Percentiles rank a stretch among this genome's conserved stretches.
phyloP scores from a whole-genome alignment of 2,113 vertebrate species.

The Atrichornis clamosus region DNA sequence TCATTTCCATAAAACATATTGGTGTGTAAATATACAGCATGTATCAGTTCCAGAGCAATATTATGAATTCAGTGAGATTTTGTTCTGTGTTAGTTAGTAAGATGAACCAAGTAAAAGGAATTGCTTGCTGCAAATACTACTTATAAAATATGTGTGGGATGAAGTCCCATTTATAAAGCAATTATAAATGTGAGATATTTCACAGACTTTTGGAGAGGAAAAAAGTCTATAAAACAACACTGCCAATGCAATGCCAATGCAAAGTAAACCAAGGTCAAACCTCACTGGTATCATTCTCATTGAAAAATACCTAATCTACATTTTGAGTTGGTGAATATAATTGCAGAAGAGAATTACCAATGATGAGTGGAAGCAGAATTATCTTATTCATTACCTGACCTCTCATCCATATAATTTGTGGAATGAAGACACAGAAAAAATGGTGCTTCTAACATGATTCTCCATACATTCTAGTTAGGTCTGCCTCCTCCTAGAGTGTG shows the following conservation, averaged over 20 bases:
- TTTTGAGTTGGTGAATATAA: conserved; percentile 8
- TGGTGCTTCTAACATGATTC: not conserved
- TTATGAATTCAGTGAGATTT: conserved; percentile 62
- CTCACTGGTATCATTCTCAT: not conserved
- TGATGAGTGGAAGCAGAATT: not conserved
- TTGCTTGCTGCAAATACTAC: conserved; percentile 34
- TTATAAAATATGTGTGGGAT: conserved; percentile 53
- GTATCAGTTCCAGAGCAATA: conserved; percentile 46
- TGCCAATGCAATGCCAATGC: not conserved
- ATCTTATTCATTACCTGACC: not conserved
- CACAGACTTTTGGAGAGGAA: not conserved
- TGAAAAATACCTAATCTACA: not conserved
- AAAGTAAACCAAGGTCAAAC: conserved; percentile 36
- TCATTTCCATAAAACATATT: conserved; percentile 69
- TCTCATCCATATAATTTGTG: not conserved
- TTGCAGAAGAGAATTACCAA: conserved; percentile 2
- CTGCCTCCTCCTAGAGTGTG: not conserved
- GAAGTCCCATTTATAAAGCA: conserved; percentile 53
- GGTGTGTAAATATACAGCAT: conserved; percentile 63
- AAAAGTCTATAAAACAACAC: not conserved
- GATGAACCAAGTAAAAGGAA: conserved; percentile 49
- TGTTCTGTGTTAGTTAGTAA: conserved; percentile 34
- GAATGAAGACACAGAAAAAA: not conserved
- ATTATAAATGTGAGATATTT: conserved; percentile 54
- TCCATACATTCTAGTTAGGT: not conserved